Evolutionary conservation across 2,113 vertebrate species (phyloP).

Genomic region (Alces alces): DNA sequence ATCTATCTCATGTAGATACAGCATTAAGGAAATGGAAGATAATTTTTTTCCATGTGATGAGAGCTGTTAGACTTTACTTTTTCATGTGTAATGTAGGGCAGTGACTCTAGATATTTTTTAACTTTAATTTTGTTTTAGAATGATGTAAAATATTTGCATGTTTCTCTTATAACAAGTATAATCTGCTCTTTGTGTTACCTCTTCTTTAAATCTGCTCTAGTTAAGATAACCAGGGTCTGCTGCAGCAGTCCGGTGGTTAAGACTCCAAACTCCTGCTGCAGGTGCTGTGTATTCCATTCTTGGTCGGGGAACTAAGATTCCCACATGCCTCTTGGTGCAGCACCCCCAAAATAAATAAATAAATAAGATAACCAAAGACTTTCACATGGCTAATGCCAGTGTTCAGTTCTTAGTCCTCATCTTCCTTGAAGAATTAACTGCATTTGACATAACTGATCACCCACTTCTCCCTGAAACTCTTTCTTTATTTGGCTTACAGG

Average conservation of each 20-base stretch:
- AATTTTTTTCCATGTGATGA: neutral
- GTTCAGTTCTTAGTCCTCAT: neutral
- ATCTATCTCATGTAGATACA: neutral
- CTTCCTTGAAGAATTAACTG: neutral
- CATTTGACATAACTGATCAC: neutral
- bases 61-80: neutral
- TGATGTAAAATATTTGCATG: neutral
- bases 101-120: neutral
- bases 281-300: rapidly evolving
- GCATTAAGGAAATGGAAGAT: neutral
- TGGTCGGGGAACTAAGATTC: neutral
- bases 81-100: neutral
- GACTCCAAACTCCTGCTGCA: neutral
- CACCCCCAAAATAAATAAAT: neutral
- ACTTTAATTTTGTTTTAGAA: neutral
- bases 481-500: neutral
- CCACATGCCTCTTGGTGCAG: neutral
- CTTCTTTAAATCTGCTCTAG: neutral
- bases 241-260: neutral
- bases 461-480: neutral
- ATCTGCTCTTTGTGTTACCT: neutral
- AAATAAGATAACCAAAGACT: neutral
- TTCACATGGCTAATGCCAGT: neutral
- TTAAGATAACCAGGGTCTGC: neutral
- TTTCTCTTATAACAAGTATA: neutral